These are phyloP conservation scores for Ceratoteleas bidentatus DNA, from an alignment of 1,140 invertebrate species.

Conservation along the genomic window DNA sequence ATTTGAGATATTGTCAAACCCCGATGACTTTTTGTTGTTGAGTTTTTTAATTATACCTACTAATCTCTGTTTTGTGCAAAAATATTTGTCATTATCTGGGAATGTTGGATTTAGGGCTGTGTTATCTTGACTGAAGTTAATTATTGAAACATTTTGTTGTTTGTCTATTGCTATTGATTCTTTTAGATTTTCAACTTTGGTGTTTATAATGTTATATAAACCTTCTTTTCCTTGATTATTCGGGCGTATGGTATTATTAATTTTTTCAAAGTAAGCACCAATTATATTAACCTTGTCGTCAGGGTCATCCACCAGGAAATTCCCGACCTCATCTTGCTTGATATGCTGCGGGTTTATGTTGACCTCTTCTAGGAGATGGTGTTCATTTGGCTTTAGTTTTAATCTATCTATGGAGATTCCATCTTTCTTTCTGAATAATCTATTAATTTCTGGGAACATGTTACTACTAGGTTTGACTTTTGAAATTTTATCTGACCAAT, in stretches of 20 bases:
- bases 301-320: background rate
- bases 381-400: too few relatives aligned
- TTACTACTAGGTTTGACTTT: background rate
- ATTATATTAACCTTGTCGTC: background rate
- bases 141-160: background rate
- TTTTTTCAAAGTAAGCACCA: background rate
- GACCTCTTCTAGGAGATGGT: background rate
- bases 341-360: too few relatives aligned
- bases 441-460: background rate
- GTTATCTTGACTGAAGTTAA: background rate
- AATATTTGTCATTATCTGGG: background rate
- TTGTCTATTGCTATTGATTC: background rate
- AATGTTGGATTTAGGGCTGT: background rate
- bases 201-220: too few relatives aligned
- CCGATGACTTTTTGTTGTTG: constrained; percentile 3
- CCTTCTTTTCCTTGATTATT: too few relatives aligned
- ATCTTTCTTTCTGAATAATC: background rate
- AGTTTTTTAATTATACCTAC: background rate
- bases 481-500: background rate
- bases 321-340: background rate
- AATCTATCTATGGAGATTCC: background rate
- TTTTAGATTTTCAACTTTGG: background rate
- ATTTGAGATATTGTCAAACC: constrained; percentile 1
- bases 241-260: background rate
- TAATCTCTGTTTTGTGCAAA: background rate